phyloP scores from a whole-genome alignment of 2,888 invertebrate species.

The Drosophila colorata region DNA sequence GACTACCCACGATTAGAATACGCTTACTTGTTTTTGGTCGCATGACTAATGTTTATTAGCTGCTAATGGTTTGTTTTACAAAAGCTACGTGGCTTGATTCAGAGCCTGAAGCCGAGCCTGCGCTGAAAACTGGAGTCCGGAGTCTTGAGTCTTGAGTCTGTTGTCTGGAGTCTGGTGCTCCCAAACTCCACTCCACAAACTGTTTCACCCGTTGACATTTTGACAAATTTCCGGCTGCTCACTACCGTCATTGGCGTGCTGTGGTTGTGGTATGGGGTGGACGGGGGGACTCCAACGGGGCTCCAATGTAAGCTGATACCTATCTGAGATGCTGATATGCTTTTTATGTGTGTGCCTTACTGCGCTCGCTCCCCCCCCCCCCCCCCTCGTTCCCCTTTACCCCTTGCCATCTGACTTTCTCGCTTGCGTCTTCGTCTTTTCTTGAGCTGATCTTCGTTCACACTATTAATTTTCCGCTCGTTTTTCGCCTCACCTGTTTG shows the following conservation, averaged over 20 bases:
- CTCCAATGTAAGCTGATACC: slow-evolving; percentile 79
- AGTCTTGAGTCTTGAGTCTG: not conserved
- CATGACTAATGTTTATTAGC: slow-evolving; percentile 85
- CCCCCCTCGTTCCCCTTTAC: slow-evolving; percentile 11
- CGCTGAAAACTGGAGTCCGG: slow-evolving; percentile 1
- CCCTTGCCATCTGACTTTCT: slow-evolving; percentile 15
- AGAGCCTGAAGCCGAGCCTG: slow-evolving; percentile 19
- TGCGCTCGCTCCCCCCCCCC: slow-evolving; percentile 13
- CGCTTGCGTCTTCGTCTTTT: slow-evolving; percentile 18
- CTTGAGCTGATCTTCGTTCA: slow-evolving; percentile 70
- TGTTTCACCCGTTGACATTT: slow-evolving; percentile 83
- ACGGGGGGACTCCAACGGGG: slow-evolving; percentile 39
- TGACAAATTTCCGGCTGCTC: slow-evolving; percentile 82
- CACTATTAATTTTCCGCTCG: slow-evolving; percentile 82
- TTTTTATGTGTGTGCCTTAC: slow-evolving; percentile 39
- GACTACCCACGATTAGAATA: not conserved
- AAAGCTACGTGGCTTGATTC: slow-evolving; percentile 75
- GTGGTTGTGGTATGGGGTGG: no score
- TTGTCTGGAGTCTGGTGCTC: slow-evolving; percentile 10
- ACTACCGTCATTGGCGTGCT: slow-evolving; percentile 69
- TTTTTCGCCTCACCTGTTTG: slow-evolving; percentile 63
- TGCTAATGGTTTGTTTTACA: slow-evolving; percentile 86
- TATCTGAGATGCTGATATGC: slow-evolving; percentile 68
- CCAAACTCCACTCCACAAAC: slow-evolving; percentile 51
- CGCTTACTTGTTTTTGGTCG: slow-evolving; percentile 46